phyloP scores from a whole-genome alignment of 2,797 vertebrate genomes.

The Etheostoma nigrum region DNA sequence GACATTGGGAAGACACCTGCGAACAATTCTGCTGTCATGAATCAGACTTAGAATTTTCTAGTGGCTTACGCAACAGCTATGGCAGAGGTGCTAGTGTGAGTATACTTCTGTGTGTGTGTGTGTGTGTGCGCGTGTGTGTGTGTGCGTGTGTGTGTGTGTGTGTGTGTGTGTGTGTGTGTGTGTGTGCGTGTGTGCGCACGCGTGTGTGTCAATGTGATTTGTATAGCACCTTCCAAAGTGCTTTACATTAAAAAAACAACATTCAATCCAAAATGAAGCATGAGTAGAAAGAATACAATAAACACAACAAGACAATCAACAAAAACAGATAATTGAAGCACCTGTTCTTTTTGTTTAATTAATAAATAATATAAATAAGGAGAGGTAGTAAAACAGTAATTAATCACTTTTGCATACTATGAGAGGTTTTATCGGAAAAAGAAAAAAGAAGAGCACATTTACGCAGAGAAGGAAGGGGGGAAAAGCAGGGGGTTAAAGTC shows the following conservation, averaged over 20 bases:
- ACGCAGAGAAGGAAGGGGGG: not conserved
- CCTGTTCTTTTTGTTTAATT: slow-evolving; percentile 92
- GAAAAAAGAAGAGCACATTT: slow-evolving; percentile 60
- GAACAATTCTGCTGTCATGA: too few relatives aligned
- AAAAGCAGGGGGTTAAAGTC: slow-evolving; percentile 43
- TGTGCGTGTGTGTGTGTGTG: slow-evolving; percentile 3
- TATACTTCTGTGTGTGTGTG: not conserved
- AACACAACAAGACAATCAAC: too few relatives aligned
- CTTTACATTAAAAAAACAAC: too few relatives aligned
- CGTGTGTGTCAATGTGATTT: not conserved
- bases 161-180: not conserved
- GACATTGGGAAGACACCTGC: too few relatives aligned
- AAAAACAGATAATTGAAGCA: slow-evolving; percentile 88
- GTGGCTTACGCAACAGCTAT: slow-evolving; percentile 42
- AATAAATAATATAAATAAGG: slow-evolving; percentile 93
- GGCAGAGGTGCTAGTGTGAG: slow-evolving; percentile 1
- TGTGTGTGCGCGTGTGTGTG: not conserved
- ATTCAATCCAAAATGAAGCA: too few relatives aligned
- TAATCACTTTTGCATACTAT: slow-evolving; percentile 89
- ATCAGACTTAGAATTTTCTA: too few relatives aligned
- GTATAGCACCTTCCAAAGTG: too few relatives aligned
- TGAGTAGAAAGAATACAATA: too few relatives aligned
- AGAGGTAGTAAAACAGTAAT: slow-evolving; percentile 91
- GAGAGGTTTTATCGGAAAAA: slow-evolving; percentile 74
- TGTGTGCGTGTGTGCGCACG: not conserved